phyloP scores from a whole-genome alignment of 92 coral and sea anemone species.

The Palythoa grandiflora region DNA sequence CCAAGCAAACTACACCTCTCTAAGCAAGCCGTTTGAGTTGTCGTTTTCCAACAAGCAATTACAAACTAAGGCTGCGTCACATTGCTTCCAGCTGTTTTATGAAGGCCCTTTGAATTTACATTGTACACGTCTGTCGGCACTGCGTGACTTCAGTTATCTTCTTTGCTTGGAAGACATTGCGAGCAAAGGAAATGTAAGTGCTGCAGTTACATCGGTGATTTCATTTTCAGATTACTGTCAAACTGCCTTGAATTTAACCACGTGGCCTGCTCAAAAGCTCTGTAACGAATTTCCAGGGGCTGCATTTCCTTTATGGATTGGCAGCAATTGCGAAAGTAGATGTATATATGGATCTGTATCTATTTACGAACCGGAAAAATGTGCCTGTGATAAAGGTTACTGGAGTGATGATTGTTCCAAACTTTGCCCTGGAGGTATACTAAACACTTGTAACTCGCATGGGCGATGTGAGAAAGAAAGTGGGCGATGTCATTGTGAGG shows the following conservation, averaged over 20 bases:
- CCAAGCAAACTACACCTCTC: constrained; percentile 50
- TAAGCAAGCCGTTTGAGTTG: constrained; percentile 52
- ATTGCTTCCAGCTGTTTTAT: constrained; percentile 56
- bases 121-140: constrained; percentile 60
- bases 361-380: constrained; percentile 33
- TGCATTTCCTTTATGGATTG: constrained; percentile 72
- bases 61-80: constrained; percentile 28
- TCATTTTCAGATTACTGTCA: constrained; percentile 74
- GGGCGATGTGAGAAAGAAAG: constrained; percentile 61
- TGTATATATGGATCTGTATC: constrained; percentile 65
- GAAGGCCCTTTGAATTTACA: constrained; percentile 50
- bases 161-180: constrained; percentile 62
- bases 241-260: constrained; percentile 47
- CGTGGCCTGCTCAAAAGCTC: constrained; percentile 73
- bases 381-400: constrained; percentile 65
- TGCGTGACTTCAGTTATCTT: constrained; percentile 60
- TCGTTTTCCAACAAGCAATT: constrained; percentile 43
- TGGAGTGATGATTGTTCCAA: constrained; percentile 70
- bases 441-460: constrained; percentile 62
- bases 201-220: constrained; percentile 56
- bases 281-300: constrained; percentile 58
- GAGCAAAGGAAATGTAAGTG: constrained; percentile 35
- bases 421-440: constrained; percentile 67
- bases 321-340: constrained; percentile 55
- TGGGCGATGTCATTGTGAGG: constrained; percentile 65